These are phyloP conservation scores for Dromaius novaehollandiae DNA, from an alignment of 2,113 vertebrate species.

Conservation along the genomic window DNA sequence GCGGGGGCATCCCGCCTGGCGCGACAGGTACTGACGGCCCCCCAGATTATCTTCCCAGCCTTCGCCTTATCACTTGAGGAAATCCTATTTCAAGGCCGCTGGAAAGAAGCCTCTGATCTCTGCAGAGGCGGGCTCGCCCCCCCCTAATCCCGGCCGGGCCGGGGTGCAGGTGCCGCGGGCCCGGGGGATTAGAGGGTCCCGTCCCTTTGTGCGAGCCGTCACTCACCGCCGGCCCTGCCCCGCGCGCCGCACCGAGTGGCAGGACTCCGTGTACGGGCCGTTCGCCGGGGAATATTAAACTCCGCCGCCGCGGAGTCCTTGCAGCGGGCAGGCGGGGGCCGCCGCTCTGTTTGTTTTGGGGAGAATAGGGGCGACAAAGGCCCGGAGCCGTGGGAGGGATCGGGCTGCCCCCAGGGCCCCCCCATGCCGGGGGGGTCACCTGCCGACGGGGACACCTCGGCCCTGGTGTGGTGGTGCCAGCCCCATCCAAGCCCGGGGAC, in stretches of 20 bases:
- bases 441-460: background rate
- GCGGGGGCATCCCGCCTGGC: background rate
- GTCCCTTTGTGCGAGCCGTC: conserved; percentile 13
- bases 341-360: background rate
- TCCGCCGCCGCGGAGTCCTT: background rate
- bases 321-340: background rate
- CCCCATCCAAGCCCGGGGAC: background rate
- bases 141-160: background rate
- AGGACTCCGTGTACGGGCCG: background rate
- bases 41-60: background rate
- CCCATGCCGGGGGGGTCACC: background rate
- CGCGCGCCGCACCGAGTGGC: background rate
- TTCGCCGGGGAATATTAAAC: background rate
- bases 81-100: conserved; percentile 34
- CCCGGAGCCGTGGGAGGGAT: background rate
- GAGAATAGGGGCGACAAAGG: background rate
- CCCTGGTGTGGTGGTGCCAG: too few species aligned
- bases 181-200: background rate
- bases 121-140: background rate
- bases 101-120: conserved; percentile 27
- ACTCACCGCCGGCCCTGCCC: background rate
- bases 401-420: rapidly evolving
- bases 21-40: background rate
- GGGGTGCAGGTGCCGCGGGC: conserved; percentile 32
- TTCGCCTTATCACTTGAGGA: conserved; percentile 21